phyloP scores from a whole-genome alignment of 1,140 invertebrate species.

The Riptortus pedestris region DNA sequence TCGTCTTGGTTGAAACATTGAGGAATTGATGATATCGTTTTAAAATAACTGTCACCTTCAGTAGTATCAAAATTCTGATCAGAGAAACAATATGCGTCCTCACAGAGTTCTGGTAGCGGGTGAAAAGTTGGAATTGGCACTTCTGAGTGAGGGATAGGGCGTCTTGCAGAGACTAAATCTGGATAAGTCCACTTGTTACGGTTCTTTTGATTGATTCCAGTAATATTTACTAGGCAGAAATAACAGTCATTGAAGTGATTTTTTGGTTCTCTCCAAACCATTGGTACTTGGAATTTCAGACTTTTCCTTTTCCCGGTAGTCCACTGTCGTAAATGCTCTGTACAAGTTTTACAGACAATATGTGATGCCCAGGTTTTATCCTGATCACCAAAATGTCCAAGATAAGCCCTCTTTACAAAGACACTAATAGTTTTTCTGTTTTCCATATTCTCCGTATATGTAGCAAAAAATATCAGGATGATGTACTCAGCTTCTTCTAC shows the following conservation, averaged over 20 bases:
- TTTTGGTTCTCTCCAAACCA: not conserved
- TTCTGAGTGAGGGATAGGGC: not conserved
- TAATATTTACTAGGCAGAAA: constrained; percentile 11
- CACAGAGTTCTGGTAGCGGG: not conserved
- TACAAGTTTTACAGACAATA: not conserved
- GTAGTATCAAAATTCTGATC: not conserved
- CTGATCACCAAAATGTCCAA: not conserved
- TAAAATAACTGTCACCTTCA: constrained; percentile 18
- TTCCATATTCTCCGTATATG: too few relatives aligned
- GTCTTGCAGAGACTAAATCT: too few relatives aligned
- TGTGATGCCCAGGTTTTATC: not conserved
- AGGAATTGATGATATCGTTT: constrained; percentile 17
- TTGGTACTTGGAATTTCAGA: not conserved
- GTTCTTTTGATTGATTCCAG: not conserved
- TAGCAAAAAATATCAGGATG: too few relatives aligned
- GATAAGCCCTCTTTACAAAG: too few relatives aligned
- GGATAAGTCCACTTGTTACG: not conserved
- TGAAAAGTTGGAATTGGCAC: too few relatives aligned
- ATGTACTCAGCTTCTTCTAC: too few relatives aligned
- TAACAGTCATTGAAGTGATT: constrained; percentile 16
- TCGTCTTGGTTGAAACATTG: constrained; percentile 26
- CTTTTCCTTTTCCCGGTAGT: not conserved
- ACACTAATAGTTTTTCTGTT: too few relatives aligned
- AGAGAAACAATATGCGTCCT: not conserved
- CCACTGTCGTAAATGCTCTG: not conserved